Base-by-base conservation (phyloP, 2,113 vertebrate species). In the Marmota monax region DNA sequence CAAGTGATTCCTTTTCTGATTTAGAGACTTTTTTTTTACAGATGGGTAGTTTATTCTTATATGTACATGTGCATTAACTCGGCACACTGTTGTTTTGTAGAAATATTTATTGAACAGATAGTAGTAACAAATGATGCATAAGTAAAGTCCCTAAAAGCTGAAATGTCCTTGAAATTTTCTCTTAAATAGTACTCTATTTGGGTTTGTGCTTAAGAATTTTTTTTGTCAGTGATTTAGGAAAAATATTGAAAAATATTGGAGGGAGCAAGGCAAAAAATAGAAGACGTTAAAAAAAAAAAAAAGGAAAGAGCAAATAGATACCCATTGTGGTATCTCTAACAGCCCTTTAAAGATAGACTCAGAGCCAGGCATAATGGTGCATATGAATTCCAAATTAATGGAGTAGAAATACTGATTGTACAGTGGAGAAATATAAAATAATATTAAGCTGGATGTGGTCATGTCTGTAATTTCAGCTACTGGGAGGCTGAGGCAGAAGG, bases 71-170 rank as follows among this genome's bases (percentile, higher is more conserved):
- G 37, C 45, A 56, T 20, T 86, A 90, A 56, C 37, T 89, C 86
- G 56, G 9, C 63, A 85, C 29, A 83, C 42, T 90, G 45, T 63
- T 96, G 76, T 80, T 93, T 63, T 94, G 17, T 92, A 79, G 39
- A 94, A 83, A 22, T 73, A 69, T 79, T 95, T 95, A 74, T 37
- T 89, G 27, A 93, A 67, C 78, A 53, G 67, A 10, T 94, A 83
- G 48, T 94, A 83, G 48, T 80, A 83, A 90, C 11, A 90, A 73
- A 89, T 80, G 39, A 65, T 84, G 11, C 42, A 27, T 70, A 93
- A 72, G 77, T 56, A 88, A 88, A 93, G 12, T 27, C 93, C 70
- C 61, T 82, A 39, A 93, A 96, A 91, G 78, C 22, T 90, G 87
- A 74, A 88, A 78, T 16, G 17, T 69, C n/a, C 25, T 90, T 65